phyloP scores from a whole-genome alignment of 2,888 invertebrate genomes.

The Machimus rusticus region DNA sequence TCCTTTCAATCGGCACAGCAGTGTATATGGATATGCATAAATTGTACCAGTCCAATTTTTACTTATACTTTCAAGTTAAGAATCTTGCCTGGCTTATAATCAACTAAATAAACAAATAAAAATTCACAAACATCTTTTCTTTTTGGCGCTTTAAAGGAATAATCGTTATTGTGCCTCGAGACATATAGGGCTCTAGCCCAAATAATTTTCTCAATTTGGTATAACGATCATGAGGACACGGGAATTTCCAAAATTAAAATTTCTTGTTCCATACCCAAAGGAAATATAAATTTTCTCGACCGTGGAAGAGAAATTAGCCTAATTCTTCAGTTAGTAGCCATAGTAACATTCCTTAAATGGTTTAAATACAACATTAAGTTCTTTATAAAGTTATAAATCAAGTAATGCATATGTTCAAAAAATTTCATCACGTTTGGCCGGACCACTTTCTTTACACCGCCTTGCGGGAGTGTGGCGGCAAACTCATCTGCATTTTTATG shows the following conservation, averaged over 20 bases:
- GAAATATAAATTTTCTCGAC: not conserved
- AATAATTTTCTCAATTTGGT: not conserved
- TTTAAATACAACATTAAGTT: not conserved
- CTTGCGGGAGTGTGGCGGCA: not conserved
- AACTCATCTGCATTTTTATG: not conserved
- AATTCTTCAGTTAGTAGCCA: not conserved
- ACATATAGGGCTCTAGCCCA: not conserved
- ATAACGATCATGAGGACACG: not conserved
- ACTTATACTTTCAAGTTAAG: too few species aligned
- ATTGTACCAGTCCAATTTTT: too few species aligned
- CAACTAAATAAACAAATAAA: too few species aligned
- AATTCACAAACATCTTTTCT: not conserved
- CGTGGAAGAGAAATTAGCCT: not conserved
- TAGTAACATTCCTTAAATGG: not conserved
- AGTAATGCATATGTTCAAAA: not conserved
- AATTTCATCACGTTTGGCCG: not conserved
- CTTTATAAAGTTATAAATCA: not conserved
- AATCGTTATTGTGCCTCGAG: not conserved
- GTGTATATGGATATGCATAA: too few species aligned
- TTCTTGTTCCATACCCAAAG: not conserved
- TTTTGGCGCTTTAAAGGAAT: not conserved
- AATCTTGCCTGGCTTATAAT: too few species aligned
- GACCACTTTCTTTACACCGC: not conserved
- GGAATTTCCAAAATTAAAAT: not conserved
- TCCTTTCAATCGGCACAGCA: too few species aligned